These are phyloP conservation scores for Stratiomys singularior DNA, from an alignment of 2,888 invertebrate species.

Conservation along the genomic window DNA sequence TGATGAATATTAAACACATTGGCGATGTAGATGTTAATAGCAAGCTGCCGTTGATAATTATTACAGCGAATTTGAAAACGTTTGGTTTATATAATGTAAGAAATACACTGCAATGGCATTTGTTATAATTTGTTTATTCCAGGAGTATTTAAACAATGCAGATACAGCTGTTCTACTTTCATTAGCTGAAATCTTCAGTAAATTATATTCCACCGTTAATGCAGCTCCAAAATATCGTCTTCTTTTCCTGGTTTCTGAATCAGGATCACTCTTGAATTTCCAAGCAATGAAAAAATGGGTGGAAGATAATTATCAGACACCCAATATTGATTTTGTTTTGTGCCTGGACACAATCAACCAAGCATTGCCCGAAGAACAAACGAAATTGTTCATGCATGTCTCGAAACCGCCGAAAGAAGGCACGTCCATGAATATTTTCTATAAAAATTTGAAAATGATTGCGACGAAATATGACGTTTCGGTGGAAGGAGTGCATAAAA, in stretches of 20 bases:
- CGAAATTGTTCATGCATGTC: slow-evolving; percentile 84
- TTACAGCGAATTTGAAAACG: slow-evolving; percentile 95
- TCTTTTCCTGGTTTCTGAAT: slow-evolving; percentile 89
- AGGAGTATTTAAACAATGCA: slow-evolving; percentile 88
- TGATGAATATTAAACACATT: slow-evolving; percentile 56
- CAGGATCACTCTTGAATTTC: slow-evolving; percentile 90
- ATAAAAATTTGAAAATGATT: slow-evolving; percentile 72
- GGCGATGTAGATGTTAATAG: slow-evolving; percentile 68
- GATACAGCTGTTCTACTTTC: slow-evolving; percentile 90
- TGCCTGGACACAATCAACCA: slow-evolving; percentile 86
- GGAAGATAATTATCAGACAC: slow-evolving; percentile 73
- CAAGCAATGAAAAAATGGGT: slow-evolving; percentile 96
- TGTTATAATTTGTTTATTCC: slow-evolving; percentile 25
- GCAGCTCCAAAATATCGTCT: slow-evolving; percentile 81
- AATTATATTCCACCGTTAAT: slow-evolving; percentile 79
- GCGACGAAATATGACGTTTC: slow-evolving; percentile 67
- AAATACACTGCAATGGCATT: not conserved
- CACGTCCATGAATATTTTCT: slow-evolving; percentile 76
- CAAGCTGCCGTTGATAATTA: slow-evolving; percentile 84
- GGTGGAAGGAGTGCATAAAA: slow-evolving; percentile 86
- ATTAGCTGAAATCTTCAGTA: slow-evolving; percentile 86
- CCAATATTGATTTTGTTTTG: slow-evolving; percentile 89
- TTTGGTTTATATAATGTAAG: slow-evolving; percentile 90
- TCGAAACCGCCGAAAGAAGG: slow-evolving; percentile 94
- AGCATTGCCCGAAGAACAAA: slow-evolving; percentile 64